phyloP scores from a whole-genome alignment of 2,113 vertebrate species.

The Platanista minor region DNA sequence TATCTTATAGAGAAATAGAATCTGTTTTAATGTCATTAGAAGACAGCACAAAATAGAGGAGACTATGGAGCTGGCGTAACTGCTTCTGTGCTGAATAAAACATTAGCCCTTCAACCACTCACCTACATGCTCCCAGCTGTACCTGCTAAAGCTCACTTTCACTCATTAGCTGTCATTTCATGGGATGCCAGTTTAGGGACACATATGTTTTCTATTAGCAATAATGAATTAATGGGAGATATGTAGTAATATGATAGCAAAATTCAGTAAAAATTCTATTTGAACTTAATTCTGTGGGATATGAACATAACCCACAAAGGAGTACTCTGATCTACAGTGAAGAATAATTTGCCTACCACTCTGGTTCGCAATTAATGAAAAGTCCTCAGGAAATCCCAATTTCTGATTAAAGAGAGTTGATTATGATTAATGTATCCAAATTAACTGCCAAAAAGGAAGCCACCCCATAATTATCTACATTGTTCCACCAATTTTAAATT shows the following conservation, averaged over 20 bases:
- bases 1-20: constrained; percentile 3
- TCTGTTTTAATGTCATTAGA: constrained; percentile 10
- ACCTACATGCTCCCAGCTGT: background rate
- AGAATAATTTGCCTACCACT: constrained; percentile 55
- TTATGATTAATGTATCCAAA: constrained; percentile 69
- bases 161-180: constrained; percentile 34
- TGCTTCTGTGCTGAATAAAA: constrained; percentile 1
- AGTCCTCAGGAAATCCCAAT: constrained; percentile 70
- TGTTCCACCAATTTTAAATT: constrained; percentile 37
- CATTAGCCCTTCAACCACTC: background rate
- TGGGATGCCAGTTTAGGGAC: background rate
- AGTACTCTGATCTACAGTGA: constrained; percentile 52
- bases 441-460: constrained; percentile 51
- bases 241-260: constrained; percentile 51
- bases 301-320: constrained; percentile 51
- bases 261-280: constrained; percentile 69
- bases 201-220: constrained; percentile 47
- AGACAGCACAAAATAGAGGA: background rate
- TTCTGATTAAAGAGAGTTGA: constrained; percentile 72
- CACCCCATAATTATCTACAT: constrained; percentile 34
- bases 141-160: background rate
- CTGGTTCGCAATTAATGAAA: constrained; percentile 65
- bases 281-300: constrained; percentile 66
- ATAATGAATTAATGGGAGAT: constrained; percentile 52
- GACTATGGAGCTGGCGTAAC: background rate